Evolutionary conservation across 2,113 vertebrate genomes (phyloP).

Genomic region (Megaceryle torquata): DNA sequence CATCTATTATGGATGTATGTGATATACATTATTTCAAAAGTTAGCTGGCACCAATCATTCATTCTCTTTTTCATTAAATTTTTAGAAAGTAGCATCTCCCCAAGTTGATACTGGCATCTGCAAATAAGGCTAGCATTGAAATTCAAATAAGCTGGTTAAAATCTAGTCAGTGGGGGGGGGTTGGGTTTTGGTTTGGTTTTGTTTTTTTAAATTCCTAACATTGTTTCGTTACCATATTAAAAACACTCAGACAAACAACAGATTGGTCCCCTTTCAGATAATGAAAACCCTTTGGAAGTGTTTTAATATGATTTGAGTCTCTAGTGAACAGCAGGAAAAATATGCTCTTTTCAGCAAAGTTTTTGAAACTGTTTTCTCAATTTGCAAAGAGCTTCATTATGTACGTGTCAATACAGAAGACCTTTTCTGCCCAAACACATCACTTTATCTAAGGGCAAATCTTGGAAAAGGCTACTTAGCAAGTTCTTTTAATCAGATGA

Average conservation of each 20-base stretch:
- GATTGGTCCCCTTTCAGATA: background rate
- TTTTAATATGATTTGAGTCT: background rate
- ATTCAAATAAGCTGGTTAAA: background rate
- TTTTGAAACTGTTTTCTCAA: background rate
- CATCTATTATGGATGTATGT: background rate
- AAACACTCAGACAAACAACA: background rate
- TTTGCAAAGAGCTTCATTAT: background rate
- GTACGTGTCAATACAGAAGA: background rate
- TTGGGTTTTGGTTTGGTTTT: no score
- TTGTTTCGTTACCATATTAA: background rate
- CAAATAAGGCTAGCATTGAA: background rate
- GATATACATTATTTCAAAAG: conserved; percentile 7
- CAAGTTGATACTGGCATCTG: background rate
- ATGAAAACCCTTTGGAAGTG: background rate
- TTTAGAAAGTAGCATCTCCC: background rate
- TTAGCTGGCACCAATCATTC: conserved; percentile 19
- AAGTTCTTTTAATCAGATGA: conserved; percentile 13
- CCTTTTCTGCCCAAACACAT: background rate
- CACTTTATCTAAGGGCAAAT: background rate
- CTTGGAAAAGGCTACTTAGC: conserved; percentile 5
- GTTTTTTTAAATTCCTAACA: background rate
- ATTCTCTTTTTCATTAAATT: background rate
- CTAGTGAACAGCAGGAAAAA: background rate
- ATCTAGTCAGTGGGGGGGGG: background rate
- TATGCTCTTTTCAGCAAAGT: background rate